A percentile compares a stretch with the other conserved stretches of the same genome.
Evolutionary conservation across 2,888 invertebrate genomes (phyloP).

Genomic region (Hyles lineata): DNA sequence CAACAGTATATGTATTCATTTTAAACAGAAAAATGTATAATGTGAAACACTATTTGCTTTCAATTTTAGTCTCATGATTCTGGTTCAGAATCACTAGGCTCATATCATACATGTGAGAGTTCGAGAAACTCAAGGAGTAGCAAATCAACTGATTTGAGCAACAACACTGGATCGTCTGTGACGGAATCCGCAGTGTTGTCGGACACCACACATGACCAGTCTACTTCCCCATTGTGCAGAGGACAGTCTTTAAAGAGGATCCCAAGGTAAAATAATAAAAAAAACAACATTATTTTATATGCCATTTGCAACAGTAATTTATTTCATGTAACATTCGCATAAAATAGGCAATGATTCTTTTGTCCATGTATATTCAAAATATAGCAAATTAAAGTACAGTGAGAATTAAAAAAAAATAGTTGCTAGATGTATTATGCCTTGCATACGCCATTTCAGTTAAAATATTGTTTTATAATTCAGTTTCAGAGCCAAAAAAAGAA

Average conservation of each 20-base stretch:
- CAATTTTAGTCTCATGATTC: slow-evolving; percentile 63
- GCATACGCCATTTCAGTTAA: not conserved
- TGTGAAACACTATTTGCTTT: not conserved
- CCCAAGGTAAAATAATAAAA: slow-evolving; percentile 68
- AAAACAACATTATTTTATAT: not conserved
- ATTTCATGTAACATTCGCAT: not conserved
- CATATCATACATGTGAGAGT: slow-evolving; percentile 81
- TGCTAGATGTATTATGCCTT: no score
- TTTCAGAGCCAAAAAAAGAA: slow-evolving; percentile 85
- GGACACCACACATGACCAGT: slow-evolving; percentile 82
- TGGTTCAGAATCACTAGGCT: slow-evolving; percentile 69
- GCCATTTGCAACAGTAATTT: not conserved
- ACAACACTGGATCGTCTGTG: slow-evolving; percentile 69
- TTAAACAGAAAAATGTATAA: no score
- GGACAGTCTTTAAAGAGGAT: slow-evolving; percentile 78
- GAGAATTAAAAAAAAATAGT: no score
- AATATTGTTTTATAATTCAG: slow-evolving; percentile 43
- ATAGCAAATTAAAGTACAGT: no score
- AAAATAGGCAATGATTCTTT: no score
- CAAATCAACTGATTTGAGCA: slow-evolving; percentile 80
- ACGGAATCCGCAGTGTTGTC: slow-evolving; percentile 75
- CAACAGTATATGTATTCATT: not conserved
- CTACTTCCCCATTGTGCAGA: slow-evolving; percentile 84
- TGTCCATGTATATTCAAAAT: no score
- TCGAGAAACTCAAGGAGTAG: slow-evolving; percentile 72